Percentiles rank a stretch among this genome's conserved stretches.
phyloP scores from a whole-genome alignment of 1,140 invertebrate species.

The Apolygus lucorum region DNA sequence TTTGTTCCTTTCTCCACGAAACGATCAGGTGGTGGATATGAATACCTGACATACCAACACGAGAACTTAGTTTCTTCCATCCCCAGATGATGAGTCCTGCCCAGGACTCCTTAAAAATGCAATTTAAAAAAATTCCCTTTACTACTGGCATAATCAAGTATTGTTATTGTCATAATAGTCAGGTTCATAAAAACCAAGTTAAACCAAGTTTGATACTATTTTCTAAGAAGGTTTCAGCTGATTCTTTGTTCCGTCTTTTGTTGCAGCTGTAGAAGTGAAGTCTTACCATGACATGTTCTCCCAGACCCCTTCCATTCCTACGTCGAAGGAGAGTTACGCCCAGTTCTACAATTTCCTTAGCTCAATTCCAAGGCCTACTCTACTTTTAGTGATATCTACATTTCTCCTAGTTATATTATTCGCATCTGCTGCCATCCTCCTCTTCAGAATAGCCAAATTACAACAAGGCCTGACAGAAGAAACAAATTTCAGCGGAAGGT shows the following conservation, averaged over 20 bases:
- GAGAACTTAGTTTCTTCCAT: too few species aligned
- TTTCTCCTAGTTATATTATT: conserved; percentile 38
- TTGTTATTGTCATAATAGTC: too few species aligned
- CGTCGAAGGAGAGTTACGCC: conserved; percentile 3
- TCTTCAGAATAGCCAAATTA: conserved; percentile 37
- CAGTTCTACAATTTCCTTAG: conserved; percentile 25
- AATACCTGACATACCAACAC: too few species aligned
- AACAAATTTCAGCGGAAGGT: conserved; percentile 30
- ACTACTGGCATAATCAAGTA: too few species aligned
- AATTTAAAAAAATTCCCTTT: too few species aligned
- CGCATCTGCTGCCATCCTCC: conserved; percentile 37
- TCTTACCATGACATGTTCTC: conserved; percentile 29
- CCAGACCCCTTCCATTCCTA: conserved; percentile 19
- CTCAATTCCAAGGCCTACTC: conserved; percentile 30
- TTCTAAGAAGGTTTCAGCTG: not conserved
- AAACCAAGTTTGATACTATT: not conserved
- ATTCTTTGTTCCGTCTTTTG: not conserved
- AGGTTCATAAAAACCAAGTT: too few species aligned
- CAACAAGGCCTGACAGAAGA: conserved; percentile 34
- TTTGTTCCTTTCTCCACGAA: too few species aligned
- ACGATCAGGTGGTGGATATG: too few species aligned
- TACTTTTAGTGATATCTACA: conserved; percentile 36
- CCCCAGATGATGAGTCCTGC: too few species aligned
- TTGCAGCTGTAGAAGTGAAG: conserved; percentile 26
- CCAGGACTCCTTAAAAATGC: too few species aligned